These are phyloP conservation scores for Amphiura filiformis DNA, from an alignment of 35 echinoderm and acorn worm genomes.

Conservation along the genomic window DNA sequence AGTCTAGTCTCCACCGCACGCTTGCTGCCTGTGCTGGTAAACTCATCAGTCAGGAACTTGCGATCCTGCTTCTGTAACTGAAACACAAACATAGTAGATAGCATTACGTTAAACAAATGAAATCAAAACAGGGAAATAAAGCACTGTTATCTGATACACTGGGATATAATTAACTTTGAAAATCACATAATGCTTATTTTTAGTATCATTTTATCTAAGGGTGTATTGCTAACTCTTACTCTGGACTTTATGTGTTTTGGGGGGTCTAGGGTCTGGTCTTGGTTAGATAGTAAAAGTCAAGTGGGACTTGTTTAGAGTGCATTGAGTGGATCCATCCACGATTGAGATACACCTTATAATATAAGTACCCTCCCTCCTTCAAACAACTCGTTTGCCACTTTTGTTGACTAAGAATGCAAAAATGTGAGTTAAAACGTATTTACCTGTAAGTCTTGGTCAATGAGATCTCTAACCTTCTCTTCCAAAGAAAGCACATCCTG, in stretches of 20 bases:
- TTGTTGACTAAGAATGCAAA: neutral
- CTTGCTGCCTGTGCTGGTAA: conserved; percentile 61
- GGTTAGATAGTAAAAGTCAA: too few relatives aligned
- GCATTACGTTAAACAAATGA: neutral
- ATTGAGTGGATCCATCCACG: too few relatives aligned
- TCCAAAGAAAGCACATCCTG: conserved; percentile 63
- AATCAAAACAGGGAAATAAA: neutral
- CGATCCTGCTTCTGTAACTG: conserved; percentile 85
- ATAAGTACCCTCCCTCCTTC: too few relatives aligned
- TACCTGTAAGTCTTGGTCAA: conserved; percentile 86
- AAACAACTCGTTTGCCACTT: too few relatives aligned
- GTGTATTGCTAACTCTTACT: neutral
- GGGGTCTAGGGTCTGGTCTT: too few relatives aligned
- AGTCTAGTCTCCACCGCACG: conserved; percentile 83
- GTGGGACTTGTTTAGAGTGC: neutral
- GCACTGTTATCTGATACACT: too few relatives aligned
- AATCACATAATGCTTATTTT: too few relatives aligned
- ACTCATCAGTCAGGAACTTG: conserved; percentile 76
- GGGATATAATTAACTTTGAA: neutral
- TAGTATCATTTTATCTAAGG: too few relatives aligned
- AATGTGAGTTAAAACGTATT: too few relatives aligned
- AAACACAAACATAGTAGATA: neutral
- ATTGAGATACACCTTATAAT: too few relatives aligned
- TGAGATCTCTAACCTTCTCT: conserved; percentile 88
- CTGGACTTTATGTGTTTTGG: too few relatives aligned